Conservation (phyloP, 2,797 vertebrate genomes). For the Arnoldichthys spilopterus region DNA sequence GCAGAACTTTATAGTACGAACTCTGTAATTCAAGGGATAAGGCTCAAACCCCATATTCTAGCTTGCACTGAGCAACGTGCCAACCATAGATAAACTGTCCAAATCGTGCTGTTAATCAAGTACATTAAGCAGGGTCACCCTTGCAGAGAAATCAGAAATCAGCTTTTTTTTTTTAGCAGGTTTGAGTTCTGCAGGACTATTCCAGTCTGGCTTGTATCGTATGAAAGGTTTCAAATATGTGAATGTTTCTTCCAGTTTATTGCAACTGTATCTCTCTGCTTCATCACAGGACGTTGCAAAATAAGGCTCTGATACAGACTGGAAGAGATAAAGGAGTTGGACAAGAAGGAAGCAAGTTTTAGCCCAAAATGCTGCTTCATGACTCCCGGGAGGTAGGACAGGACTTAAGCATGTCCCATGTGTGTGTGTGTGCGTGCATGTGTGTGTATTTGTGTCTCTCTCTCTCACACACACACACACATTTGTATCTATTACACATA, state of each 20-base stretch:
- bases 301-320: background rate
- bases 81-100: too few relatives aligned
- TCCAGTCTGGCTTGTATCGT: too few relatives aligned
- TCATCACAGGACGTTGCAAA: background rate
- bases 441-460: too few relatives aligned
- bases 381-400: background rate
- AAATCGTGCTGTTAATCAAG: too few relatives aligned
- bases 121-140: background rate
- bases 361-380: background rate
- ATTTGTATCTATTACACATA: too few relatives aligned
- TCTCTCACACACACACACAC: too few relatives aligned
- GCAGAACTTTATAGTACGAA: background rate
- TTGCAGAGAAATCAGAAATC: background rate
- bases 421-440: too few relatives aligned
- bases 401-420: slow-evolving; percentile 47
- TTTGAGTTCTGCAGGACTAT: too few relatives aligned
- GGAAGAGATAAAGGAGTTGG: background rate
- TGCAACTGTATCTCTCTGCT: background rate
- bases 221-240: too few relatives aligned
- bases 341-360: slow-evolving; percentile 4
- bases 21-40: background rate
- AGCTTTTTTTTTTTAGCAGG: too few relatives aligned
- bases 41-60: background rate
- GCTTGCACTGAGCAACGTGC: background rate
- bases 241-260: background rate